Evolutionary conservation across 2,888 invertebrate genomes (phyloP).

Genomic region (Plebejus melissa): DNA sequence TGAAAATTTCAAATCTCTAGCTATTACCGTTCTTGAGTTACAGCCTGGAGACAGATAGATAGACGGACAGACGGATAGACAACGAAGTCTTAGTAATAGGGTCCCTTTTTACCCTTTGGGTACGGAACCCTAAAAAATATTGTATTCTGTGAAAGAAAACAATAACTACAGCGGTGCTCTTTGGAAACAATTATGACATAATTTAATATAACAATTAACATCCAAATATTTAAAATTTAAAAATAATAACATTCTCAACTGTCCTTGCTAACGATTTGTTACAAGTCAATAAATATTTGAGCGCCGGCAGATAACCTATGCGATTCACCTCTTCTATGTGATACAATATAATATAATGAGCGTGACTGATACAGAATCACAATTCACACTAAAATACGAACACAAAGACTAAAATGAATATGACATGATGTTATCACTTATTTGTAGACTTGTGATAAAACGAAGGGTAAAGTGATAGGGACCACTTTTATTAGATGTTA

Average conservation of each 20-base stretch:
- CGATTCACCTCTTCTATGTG: not conserved
- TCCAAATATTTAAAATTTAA: not conserved
- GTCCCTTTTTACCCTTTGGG: too few relatives aligned
- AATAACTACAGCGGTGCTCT: not conserved
- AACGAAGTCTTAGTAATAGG: too few relatives aligned
- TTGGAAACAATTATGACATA: too few relatives aligned
- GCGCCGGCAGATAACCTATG: not conserved
- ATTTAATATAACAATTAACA: too few relatives aligned
- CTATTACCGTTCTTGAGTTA: too few relatives aligned
- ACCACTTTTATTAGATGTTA: not conserved
- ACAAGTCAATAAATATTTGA: constrained; percentile 1
- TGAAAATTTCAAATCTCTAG: too few relatives aligned
- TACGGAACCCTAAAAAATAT: not conserved
- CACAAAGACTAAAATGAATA: not conserved
- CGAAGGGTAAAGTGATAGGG: not conserved
- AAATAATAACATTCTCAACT: not conserved
- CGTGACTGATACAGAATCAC: not conserved
- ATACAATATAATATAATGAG: not conserved
- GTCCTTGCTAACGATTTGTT: not conserved
- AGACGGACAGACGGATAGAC: too few relatives aligned
- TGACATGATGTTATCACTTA: not conserved
- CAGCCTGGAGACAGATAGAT: too few relatives aligned
- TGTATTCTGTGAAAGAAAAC: not conserved
- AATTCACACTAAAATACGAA: not conserved
- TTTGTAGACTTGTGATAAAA: not conserved